Evolutionary conservation across 2,888 invertebrate genomes (phyloP).

Genomic region (Elegia similella): DNA sequence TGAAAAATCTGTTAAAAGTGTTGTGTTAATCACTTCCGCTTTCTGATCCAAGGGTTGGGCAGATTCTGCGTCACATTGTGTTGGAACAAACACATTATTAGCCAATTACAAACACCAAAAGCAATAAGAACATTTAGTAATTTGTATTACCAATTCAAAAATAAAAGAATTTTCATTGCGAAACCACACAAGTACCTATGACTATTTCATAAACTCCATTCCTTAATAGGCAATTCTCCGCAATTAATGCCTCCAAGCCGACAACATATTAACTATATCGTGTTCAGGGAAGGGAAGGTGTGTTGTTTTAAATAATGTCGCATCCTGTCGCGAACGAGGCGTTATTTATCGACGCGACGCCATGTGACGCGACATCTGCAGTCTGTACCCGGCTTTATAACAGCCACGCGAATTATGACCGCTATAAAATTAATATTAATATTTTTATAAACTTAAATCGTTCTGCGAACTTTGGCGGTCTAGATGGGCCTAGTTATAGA

Average conservation of each 20-base stretch:
- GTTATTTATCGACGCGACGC: conserved; percentile 27
- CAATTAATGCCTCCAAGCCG: conserved; percentile 1
- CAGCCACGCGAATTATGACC: conserved; percentile 5
- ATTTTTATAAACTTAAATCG: not conserved
- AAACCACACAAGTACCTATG: not conserved
- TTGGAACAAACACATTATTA: too few relatives aligned
- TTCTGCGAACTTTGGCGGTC: not conserved
- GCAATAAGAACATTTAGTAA: not conserved
- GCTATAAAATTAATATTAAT: conserved; percentile 3
- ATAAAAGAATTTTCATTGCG: not conserved
- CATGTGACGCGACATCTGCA: conserved; percentile 54
- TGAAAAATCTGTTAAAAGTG: too few relatives aligned
- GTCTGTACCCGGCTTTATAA: conserved; percentile 20
- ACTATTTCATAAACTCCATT: not conserved
- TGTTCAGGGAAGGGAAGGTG: conserved; percentile 7
- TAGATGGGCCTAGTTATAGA: too few relatives aligned
- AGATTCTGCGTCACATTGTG: too few relatives aligned
- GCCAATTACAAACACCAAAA: not conserved
- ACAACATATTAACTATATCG: conserved; percentile 8
- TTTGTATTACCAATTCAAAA: not conserved
- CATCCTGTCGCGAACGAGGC: conserved; percentile 16
- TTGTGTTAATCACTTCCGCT: too few relatives aligned
- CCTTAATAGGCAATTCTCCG: conserved; percentile 1
- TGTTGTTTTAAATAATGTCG: conserved; percentile 19
- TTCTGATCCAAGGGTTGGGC: too few relatives aligned